Evolutionary conservation across 1,140 invertebrate species (phyloP).

Genomic region (Drosophila mauritiana): DNA sequence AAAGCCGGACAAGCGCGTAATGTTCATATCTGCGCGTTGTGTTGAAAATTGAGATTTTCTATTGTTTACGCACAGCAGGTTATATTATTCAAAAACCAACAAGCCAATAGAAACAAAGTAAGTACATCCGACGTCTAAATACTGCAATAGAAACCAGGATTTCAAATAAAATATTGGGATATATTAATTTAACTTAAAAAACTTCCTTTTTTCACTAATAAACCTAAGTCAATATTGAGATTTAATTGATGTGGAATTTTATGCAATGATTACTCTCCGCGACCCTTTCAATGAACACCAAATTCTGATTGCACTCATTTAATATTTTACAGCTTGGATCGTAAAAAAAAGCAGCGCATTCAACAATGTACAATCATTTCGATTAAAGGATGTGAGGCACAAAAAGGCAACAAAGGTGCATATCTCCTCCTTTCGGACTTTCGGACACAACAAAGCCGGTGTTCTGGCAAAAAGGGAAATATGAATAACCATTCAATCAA

Average conservation of each 20-base stretch:
- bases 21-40: slow-evolving; percentile 19
- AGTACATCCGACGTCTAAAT: not conserved
- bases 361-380: slow-evolving; percentile 36
- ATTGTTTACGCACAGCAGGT: slow-evolving; percentile 35
- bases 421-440: not conserved
- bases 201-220: too few species aligned
- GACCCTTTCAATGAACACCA: slow-evolving; percentile 26
- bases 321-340: slow-evolving; percentile 59
- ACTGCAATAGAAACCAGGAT: not conserved
- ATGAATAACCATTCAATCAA: slow-evolving; percentile 82
- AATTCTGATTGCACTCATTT: slow-evolving; percentile 62
- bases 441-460: slow-evolving; percentile 40
- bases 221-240: too few species aligned
- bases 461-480: slow-evolving; percentile 45
- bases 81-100: slow-evolving; percentile 21
- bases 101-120: not conserved
- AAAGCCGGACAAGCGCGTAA: slow-evolving; percentile 6
- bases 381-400: slow-evolving; percentile 6
- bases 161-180: not conserved
- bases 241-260: not conserved
- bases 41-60: slow-evolving; percentile 36
- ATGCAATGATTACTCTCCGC: not conserved
- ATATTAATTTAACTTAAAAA: too few species aligned
- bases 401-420: slow-evolving; percentile 29
- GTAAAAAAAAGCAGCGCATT: slow-evolving; percentile 42